Evolutionary conservation across 2,113 vertebrate species (phyloP), one percentile per base, ranked within the genome.

Genomic region (Lycaon pictus): DNA sequence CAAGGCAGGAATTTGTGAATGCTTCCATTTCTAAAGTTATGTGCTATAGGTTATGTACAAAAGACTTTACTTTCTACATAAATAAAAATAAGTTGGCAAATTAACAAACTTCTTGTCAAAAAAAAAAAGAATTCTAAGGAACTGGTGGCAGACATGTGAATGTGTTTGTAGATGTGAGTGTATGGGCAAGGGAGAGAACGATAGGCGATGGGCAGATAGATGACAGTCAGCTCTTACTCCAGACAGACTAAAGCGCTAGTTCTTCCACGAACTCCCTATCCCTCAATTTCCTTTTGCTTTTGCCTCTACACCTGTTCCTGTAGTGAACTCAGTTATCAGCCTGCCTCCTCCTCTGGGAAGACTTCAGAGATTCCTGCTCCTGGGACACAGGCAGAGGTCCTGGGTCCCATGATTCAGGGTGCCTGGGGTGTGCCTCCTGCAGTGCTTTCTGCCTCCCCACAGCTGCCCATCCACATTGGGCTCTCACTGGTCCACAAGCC

Each of bases 381-480:
- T 7, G 1, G 25, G 35, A 51, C 58, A 5, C 17, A 5, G 4
- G 2, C 16, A 13, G 4, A 4, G 1, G 0, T 20, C 2, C 55
- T 55, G 72, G 32, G 65, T 9, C 11, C 23, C 9, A 15, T 12
- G 48, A 29, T 13, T 27, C 74, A 1, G 3, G 13, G 76, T 17
- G 16, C 15, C 1, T 11, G 16, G 4, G 76, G 51, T 0, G 2
- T 5, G 5, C 16, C 16, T 53, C 48, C 76, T 16, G 43, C 43
- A 7, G 16, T 4, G 9, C 4, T 15, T 51, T 16, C 43, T 51
- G 74, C 74, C 74, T 76, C 43, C 7, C 0, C 1, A 25, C 13
- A 4, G 7, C 72, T 5, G 43, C 15, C 23, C 43, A 0, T 16
- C 74, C 25, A 3, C 23, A 1, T 2, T 27, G 43, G 2, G 37